phyloP scores from a whole-genome alignment of 2,888 invertebrate genomes.

The Drosophila imparisetae region DNA sequence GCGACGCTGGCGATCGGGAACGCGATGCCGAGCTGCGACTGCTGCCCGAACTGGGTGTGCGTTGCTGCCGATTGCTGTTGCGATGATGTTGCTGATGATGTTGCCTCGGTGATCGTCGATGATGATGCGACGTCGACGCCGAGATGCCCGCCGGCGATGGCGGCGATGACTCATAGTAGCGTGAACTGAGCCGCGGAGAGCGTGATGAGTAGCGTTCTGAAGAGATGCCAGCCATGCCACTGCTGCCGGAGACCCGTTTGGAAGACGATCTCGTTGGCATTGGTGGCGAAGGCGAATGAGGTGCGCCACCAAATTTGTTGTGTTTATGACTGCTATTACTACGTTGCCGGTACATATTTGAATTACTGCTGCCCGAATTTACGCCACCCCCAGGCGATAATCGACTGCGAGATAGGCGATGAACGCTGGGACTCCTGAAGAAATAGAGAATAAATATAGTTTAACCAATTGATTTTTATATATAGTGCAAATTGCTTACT shows the following conservation, averaged over 20 bases:
- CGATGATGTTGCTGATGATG: slow-evolving; percentile 68
- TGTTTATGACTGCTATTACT: slow-evolving; percentile 74
- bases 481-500: slow-evolving; percentile 54
- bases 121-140: slow-evolving; percentile 63
- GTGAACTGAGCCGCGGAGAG: slow-evolving; percentile 80
- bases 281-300: slow-evolving; percentile 84
- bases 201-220: slow-evolving; percentile 82
- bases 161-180: slow-evolving; percentile 84
- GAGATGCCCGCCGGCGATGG: slow-evolving; percentile 81
- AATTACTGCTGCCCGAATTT: slow-evolving; percentile 48
- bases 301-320: slow-evolving; percentile 60
- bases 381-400: slow-evolving; percentile 71
- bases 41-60: slow-evolving; percentile 72
- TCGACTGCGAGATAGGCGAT: slow-evolving; percentile 70
- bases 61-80: slow-evolving; percentile 53
- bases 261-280: slow-evolving; percentile 85
- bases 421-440: slow-evolving; percentile 81
- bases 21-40: slow-evolving; percentile 78
- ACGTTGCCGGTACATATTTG: slow-evolving; percentile 68
- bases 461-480: neutral
- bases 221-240: slow-evolving; percentile 55
- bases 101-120: slow-evolving; percentile 65
- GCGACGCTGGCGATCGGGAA: slow-evolving; percentile 83
- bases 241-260: slow-evolving; percentile 73
- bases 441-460: neutral